phyloP scores from a whole-genome alignment of 2,113 vertebrate genomes.

The Porphyrio hochstetteri region DNA sequence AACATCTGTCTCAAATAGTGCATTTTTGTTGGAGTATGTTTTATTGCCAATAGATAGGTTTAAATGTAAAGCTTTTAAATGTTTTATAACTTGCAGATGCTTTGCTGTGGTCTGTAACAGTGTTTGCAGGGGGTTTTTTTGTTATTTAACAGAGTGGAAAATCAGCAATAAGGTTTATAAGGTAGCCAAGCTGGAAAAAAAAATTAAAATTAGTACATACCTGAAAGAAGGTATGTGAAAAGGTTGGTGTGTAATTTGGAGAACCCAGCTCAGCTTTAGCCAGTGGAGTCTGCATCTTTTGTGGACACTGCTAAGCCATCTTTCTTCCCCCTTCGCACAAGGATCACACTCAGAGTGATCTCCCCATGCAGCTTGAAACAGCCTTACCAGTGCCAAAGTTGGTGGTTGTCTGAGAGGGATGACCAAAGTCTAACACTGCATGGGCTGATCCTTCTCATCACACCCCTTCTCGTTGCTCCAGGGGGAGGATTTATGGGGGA shows the following conservation, averaged over 20 bases:
- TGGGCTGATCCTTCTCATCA: neutral
- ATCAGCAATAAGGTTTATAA: neutral
- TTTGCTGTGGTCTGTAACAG: conserved; percentile 4
- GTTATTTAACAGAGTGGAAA: neutral
- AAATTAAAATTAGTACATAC: neutral
- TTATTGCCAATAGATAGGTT: conserved; percentile 54
- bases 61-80: conserved; percentile 44
- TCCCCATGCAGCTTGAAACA: neutral
- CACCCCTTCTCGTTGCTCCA: accelerated
- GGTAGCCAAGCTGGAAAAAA: neutral
- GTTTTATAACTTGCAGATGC: conserved; percentile 42
- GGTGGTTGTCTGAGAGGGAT: neutral
- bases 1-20: conserved; percentile 71
- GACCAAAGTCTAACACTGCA: neutral
- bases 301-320: neutral
- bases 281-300: no score
- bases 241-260: neutral
- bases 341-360: neutral
- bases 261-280: neutral
- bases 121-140: neutral
- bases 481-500: accelerated
- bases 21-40: conserved; percentile 62
- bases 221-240: neutral
- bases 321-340: neutral
- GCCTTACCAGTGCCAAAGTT: neutral